Base-by-base conservation (phyloP, 2,888 invertebrate species). In the Thereva nobilitata region DNA sequence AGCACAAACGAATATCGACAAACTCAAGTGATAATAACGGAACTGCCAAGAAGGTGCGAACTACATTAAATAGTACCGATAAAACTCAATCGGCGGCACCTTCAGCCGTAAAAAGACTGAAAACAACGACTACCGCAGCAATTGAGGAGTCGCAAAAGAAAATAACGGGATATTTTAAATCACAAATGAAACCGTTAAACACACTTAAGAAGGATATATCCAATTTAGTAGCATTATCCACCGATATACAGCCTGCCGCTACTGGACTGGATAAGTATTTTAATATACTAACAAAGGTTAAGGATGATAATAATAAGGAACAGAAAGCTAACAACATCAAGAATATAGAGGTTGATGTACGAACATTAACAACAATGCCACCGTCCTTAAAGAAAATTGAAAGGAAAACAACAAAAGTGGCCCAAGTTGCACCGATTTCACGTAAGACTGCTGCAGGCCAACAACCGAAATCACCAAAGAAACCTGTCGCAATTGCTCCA, bases 111-210 rank as follows among this genome's bases (percentile, higher is more conserved):
- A 69, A 69, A 69, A 69, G 67, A 69, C 67, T 69, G 67, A 67
- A 66, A 59, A 63, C 57, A 42, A 44, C 65, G 38, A 5, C 34
- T 10, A 8, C 41, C n/a, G 4, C 40, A 8, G 12, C 12, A n/a
- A 42, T 5, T 23, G 45, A 55, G 35, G 69, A 55, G 56, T 56
- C 82, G 70, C 92, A 91, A 80, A 91, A 90, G 57, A 91, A 92
- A 80, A 93, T 93, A 77, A 91, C 91, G 37, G 91, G 92, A 76
- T 93, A 89, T 79, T 93, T 92, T 79, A 92, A 90, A 78, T 88
- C 91, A 71, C 92, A 92, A 81, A 88, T 90, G 84, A 92, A 92
- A 82, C 86, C 89, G 40, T 85, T 86, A 72, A 84, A 83, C 74
- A 81, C 79, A 68, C 76, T 84, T 71, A 84, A 84, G 74, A 82